These are phyloP conservation scores for Columba guinea DNA, from an alignment of 2,797 vertebrate genomes.

Conservation along the genomic window DNA sequence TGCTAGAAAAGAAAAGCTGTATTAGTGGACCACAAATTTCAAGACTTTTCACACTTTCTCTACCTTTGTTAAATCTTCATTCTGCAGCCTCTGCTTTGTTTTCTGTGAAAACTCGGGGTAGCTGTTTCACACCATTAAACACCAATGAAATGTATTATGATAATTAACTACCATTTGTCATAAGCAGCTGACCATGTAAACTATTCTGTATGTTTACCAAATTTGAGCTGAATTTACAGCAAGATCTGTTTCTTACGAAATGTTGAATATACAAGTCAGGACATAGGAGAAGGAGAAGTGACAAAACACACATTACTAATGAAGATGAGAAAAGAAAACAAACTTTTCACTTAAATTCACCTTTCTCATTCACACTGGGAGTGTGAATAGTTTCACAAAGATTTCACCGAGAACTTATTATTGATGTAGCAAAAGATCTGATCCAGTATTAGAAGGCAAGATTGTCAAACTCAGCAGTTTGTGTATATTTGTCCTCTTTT, in stretches of 20 bases:
- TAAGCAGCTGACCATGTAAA: background rate
- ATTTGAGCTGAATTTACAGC: background rate
- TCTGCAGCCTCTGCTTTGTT: background rate
- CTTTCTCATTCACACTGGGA: background rate
- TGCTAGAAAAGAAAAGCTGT: background rate
- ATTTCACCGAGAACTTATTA: background rate
- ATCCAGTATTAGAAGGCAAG: background rate
- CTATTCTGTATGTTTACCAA: background rate
- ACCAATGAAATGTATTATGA: background rate
- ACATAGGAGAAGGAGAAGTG: background rate
- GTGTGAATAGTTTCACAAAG: background rate
- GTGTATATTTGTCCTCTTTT: background rate
- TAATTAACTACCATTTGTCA: background rate
- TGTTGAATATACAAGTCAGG: rapidly evolving
- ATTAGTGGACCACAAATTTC: background rate
- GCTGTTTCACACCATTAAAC: background rate
- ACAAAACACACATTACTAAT: background rate
- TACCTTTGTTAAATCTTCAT: background rate
- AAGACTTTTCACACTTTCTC: rapidly evolving
- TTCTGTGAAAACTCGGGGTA: background rate
- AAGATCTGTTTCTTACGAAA: background rate
- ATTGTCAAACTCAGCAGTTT: background rate
- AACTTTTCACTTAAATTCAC: rapidly evolving
- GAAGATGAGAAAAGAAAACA: background rate
- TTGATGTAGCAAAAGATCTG: background rate